Evolutionary conservation across 2,888 invertebrate genomes (phyloP), one percentile per base, ranked within the genome.

Genomic region (Lypha dubia): DNA sequence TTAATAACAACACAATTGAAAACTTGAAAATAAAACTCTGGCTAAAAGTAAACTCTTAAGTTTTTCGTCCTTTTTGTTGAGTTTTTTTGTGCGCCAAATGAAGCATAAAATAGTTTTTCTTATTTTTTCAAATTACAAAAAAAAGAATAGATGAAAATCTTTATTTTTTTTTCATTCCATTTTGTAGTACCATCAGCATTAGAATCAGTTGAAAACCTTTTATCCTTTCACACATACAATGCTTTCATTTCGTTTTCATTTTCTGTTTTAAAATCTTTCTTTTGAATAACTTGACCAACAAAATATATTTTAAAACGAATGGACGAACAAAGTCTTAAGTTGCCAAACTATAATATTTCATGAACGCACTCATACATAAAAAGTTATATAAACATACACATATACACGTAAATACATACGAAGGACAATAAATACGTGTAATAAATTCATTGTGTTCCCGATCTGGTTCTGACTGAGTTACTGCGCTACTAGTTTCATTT

Each of bases 331-430:
- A 83, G 51, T 70, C 60, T 71, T 56, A 85, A 79, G 53, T 85
- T 84, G 75, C 67, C 73, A 77, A 84, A 84, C 68, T 53, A 58
- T 68, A 81, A 84, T 84, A 80, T 76, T 80, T 84, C 76, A 84
- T 73, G 71, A 73, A 60, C 71, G 71, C 80, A 65, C 65, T 79
- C 79, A 58, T 41, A 49, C 65, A 60, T 63, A 28, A 28, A 63
- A 11, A 24, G 38, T 24, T 41, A 28, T 44, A 24, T 17, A 11
- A 3, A 22, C 4, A 51, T 7, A 51, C 8, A 9, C 22, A 22
- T 6, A 6, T 7, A 41, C 24, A 41, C 24, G 56, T n/a, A 53
- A 5, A n/a, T 15, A 68, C 22, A 15, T 22, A 38, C 1, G 17
- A 46, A 41, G 28, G 41, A 35, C 35, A 62, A 62, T 38, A 62